A percentile compares a stretch with the other conserved stretches of the same genome.
Conservation (phyloP, 2,113 vertebrate genomes). For the Sarotherodon lohbergeri region DNA sequence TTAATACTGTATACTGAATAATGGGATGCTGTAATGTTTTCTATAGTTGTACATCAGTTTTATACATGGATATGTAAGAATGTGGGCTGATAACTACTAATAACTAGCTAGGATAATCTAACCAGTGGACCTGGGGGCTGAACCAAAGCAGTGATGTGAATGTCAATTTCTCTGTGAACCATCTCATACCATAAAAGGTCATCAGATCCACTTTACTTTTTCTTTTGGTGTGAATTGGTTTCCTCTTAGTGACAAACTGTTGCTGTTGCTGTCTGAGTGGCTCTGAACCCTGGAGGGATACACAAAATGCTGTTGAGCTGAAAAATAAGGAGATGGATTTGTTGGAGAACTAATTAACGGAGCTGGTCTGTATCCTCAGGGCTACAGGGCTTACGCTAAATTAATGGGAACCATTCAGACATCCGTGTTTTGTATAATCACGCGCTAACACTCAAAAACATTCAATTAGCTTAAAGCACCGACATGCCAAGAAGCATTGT, state of each 20-base stretch:
- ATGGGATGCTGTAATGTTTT: not conserved
- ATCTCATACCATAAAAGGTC: not conserved
- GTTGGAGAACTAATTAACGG: slow-evolving; percentile 14
- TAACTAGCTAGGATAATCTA: not conserved
- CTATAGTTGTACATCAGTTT: not conserved
- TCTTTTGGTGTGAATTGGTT: not conserved
- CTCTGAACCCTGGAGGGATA: not conserved
- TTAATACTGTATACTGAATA: not conserved
- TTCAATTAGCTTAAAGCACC: not conserved
- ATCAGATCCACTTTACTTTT: not conserved
- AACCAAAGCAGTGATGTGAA: not conserved
- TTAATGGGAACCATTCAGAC: not conserved
- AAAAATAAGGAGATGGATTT: slow-evolving; percentile 6
- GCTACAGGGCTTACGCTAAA: not conserved
- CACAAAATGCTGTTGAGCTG: not conserved
- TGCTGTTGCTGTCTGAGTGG: not conserved
- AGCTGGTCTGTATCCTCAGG: not conserved
- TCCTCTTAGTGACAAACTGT: not conserved
- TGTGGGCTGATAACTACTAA: not conserved
- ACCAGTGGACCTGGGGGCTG: not conserved
- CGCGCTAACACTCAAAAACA: not conserved
- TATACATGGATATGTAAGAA: not conserved
- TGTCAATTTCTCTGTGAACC: not conserved
- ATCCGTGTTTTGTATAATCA: not conserved
- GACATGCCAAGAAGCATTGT: not conserved